phyloP scores from a whole-genome alignment of 2,113 vertebrate species.

The Saimiri boliviensis region DNA sequence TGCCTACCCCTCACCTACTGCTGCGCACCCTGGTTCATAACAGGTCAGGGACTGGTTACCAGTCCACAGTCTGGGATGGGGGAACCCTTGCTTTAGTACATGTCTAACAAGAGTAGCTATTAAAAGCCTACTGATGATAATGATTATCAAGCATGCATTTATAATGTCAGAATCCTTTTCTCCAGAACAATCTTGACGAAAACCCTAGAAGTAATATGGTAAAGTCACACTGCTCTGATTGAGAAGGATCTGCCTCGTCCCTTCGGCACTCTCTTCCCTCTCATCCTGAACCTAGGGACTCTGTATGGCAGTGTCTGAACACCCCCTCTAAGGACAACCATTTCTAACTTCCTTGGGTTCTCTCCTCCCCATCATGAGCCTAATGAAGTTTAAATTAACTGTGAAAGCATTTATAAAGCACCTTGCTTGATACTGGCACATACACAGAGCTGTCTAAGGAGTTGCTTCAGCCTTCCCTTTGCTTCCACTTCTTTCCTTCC shows the following conservation, averaged over 20 bases:
- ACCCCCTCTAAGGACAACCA: background rate
- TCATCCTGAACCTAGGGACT: background rate
- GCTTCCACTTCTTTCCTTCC: background rate
- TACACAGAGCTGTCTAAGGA: background rate
- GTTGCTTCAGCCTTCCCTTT: background rate
- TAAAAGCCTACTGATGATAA: conserved; percentile 13
- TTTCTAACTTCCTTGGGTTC: background rate
- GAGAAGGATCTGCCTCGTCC: background rate
- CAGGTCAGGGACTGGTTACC: too few relatives aligned
- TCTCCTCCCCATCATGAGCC: background rate
- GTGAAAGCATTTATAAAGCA: background rate
- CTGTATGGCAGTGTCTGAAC: background rate
- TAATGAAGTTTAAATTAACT: background rate
- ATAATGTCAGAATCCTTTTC: background rate
- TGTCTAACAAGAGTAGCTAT: background rate
- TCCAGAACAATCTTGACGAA: background rate
- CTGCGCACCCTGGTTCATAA: too few relatives aligned
- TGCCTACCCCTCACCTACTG: too few relatives aligned
- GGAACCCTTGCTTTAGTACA: too few relatives aligned
- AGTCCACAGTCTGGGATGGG: too few relatives aligned
- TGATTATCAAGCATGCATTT: background rate
- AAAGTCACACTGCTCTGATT: background rate
- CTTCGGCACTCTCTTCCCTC: background rate
- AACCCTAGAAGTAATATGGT: background rate
- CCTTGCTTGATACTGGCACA: background rate